Evolutionary conservation across 2,797 vertebrate genomes (phyloP).

Genomic region (Anabas testudineus): DNA sequence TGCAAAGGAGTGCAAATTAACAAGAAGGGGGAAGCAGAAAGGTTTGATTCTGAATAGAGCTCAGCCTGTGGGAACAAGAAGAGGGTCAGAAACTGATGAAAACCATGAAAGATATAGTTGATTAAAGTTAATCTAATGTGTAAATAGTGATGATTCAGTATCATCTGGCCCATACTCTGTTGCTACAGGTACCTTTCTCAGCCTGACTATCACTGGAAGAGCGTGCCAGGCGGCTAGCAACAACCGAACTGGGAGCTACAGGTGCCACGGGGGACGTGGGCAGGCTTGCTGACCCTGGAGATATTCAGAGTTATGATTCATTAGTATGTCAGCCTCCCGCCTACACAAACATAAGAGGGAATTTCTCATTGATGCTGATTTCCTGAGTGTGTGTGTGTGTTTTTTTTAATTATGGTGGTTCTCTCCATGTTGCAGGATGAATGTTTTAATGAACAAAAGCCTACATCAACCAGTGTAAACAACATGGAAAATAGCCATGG

Average conservation of each 20-base stretch:
- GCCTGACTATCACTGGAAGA: slow-evolving; percentile 90
- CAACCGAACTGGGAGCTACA: slow-evolving; percentile 90
- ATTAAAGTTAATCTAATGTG: slow-evolving; percentile 44
- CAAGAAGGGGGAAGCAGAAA: slow-evolving; percentile 21
- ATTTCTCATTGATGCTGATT: slow-evolving; percentile 25
- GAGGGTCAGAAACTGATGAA: slow-evolving; percentile 44
- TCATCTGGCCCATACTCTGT: slow-evolving; percentile 59
- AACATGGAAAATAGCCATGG: slow-evolving; percentile 63
- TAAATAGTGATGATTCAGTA: slow-evolving; percentile 22
- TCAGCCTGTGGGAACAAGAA: slow-evolving; percentile 51
- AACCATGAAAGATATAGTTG: slow-evolving; percentile 15
- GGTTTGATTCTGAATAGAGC: slow-evolving; percentile 43
- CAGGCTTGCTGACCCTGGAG: slow-evolving; percentile 91
- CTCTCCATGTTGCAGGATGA: slow-evolving; percentile 5
- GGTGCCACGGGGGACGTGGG: slow-evolving; percentile 87
- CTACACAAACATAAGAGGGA: slow-evolving; percentile 6
- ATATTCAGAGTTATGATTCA: slow-evolving; percentile 72
- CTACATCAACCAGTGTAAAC: slow-evolving; percentile 27
- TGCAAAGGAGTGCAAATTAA: slow-evolving; percentile 11
- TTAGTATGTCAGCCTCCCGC: slow-evolving; percentile 33
- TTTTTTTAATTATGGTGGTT: slow-evolving; percentile 1
- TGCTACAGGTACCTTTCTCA: slow-evolving; percentile 83
- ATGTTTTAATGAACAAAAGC: slow-evolving; percentile 41
- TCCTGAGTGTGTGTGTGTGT: not conserved
- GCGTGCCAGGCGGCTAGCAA: slow-evolving; percentile 92